A percentile compares a stretch with the other conserved stretches of the same genome.
These are phyloP conservation scores for Diceros bicornis DNA, from an alignment of 2,797 vertebrate species.

Conservation along the genomic window DNA sequence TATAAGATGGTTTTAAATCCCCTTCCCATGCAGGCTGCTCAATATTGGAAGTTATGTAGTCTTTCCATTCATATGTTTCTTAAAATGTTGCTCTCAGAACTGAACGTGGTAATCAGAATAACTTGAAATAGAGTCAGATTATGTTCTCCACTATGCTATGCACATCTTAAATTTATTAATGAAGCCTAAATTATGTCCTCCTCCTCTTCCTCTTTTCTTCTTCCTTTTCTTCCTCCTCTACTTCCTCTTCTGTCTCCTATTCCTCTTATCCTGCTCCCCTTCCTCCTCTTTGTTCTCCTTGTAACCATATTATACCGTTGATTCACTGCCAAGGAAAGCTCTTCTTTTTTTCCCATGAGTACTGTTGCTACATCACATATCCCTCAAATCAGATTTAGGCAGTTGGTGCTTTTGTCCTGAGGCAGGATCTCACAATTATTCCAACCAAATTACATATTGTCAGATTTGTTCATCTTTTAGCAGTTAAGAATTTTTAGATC, in stretches of 20 bases:
- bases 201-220: background rate
- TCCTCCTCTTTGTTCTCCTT: background rate
- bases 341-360: background rate
- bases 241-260: background rate
- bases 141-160: background rate
- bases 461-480: constrained; percentile 45
- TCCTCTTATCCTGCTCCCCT: background rate
- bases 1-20: background rate
- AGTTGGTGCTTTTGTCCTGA: constrained; percentile 40
- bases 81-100: constrained; percentile 11
- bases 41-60: background rate
- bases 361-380: constrained; percentile 19
- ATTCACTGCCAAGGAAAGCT: constrained; percentile 1
- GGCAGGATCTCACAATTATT: constrained; percentile 17
- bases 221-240: background rate
- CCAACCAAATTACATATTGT: constrained; percentile 42
- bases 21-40: background rate
- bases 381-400: constrained; percentile 47
- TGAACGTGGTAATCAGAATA: background rate
- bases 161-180: background rate
- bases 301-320: background rate
- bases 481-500: constrained; percentile 48
- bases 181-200: background rate
- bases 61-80: background rate
- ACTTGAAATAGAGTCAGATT: background rate